Evolutionary conservation across 2,797 vertebrate genomes (phyloP), one percentile per base, ranked within the genome.

Genomic region (Falco naumanni): DNA sequence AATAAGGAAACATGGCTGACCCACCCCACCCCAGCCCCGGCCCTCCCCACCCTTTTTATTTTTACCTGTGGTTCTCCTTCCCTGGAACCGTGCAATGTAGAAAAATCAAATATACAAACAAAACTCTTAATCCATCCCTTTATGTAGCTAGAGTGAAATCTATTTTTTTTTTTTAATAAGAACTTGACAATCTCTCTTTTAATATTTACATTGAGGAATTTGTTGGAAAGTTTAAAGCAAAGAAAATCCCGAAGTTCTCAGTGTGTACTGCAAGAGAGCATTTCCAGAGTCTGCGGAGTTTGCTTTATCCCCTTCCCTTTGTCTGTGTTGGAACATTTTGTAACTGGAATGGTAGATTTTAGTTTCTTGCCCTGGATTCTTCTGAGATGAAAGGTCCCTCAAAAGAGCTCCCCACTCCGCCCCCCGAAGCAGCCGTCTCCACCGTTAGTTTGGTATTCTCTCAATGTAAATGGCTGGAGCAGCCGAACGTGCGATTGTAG

Each of bases 71-170:
- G 98, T 98, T 98, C 97, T 97, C 97, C 96, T 97, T 83, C 96
- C 96, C 97, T 97, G 96, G 98, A 98, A 98, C 98, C 97, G 98
- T 98, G 98, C 98, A 98, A 96, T 93, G 97, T 98, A 98, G 97
- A 98, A 98, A 98, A 98, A 98, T 96, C 97, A 98, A 98, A 98
- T 98, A 98, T 98, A 98, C 98, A 98, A 98, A 98, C 98, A 97
- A 97, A 98, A 97, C 97, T 98, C 93, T 96, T 96, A 96, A 97
- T 97, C 96, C 96, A 97, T 95, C 96, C 96, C 95, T 97, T 97
- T 98, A 93, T 90, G 96, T 97, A 97, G 97, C 97, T 98, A 98
- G 97, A 97, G 96, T 96, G 97, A 98, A 98, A 98, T 97, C 97
- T 98, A 98, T 97, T 97, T 93, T 95, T 96, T 96, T 96, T 95